Conservation (phyloP, 2,113 vertebrate genomes). For the Siniperca knerii region DNA sequence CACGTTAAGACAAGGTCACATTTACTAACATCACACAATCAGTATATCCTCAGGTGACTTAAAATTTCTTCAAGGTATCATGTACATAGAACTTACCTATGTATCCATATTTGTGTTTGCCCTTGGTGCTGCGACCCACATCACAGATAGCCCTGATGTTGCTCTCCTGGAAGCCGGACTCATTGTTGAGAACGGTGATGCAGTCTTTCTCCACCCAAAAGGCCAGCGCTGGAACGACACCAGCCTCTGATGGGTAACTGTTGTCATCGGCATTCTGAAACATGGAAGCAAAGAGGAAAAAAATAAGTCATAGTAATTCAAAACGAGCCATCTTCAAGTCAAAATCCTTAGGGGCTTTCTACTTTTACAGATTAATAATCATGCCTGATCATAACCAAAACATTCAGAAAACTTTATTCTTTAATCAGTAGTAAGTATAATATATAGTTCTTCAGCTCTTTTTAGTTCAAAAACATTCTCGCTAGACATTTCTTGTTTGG, state of each 20-base stretch:
- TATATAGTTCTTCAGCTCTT: not conserved
- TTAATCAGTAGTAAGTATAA: not conserved
- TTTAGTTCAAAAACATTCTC: not conserved
- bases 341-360: not conserved
- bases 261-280: conserved; percentile 87
- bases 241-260: conserved; percentile 68
- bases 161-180: conserved; percentile 83
- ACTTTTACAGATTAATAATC: not conserved
- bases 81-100: conserved; percentile 75
- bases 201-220: conserved; percentile 84
- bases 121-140: conserved; percentile 87
- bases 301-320: not conserved
- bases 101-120: conserved; percentile 86
- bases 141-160: conserved; percentile 86
- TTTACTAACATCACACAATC: not conserved
- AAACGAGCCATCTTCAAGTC: not conserved
- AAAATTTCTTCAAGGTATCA: not conserved
- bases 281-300: not conserved
- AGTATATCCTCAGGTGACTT: not conserved
- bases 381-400: not conserved
- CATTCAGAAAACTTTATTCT: not conserved
- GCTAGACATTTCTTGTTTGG: not conserved
- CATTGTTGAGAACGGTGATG: conserved; percentile 85
- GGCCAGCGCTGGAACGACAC: conserved; percentile 75
- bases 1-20: not conserved